Evolutionary conservation across 2,797 vertebrate genomes (phyloP), one percentile per base, ranked within the genome.

Genomic region (Podargus strigoides): DNA sequence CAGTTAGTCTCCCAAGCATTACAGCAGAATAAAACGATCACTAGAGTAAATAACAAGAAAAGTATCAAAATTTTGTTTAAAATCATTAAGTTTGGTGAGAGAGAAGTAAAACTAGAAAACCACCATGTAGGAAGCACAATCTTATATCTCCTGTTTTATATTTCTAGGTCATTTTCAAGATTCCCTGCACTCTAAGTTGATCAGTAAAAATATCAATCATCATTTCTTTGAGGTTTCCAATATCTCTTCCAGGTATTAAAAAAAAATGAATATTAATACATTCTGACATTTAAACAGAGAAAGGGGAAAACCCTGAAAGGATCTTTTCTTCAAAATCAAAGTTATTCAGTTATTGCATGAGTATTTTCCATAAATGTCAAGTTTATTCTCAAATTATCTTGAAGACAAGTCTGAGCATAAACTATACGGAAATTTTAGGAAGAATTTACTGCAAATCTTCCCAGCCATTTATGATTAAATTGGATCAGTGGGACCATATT

Each of bases 321-420:
- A 76, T 93, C 47, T 56, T 22, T 95, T 82, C 87, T 44, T 90
- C 68, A 92, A 89, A 95, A 92, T 79, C 41, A 92, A 67, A 87
- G 85, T 87, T 74, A 77, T 70, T 92, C 53, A 21, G 34, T 82
- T 92, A 42, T 34, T 80, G 30, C 60, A 60, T 85, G 88, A 82
- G 80, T 95, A 87, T 92, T 94, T 95, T 93, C 78, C 74, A 70
- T 76, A 95, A 90, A 90, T 82, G 59, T 90, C 74, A 94, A 67
- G 44, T 80, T 95, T 93, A 82, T 94, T 87, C 37, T 89, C 64
- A 93, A 70, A 86, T 77, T 55, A 72, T 56, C 49, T 85, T 34
- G 22, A 85, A 83, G 52, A 74, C 24, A 79, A 89, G 49, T 39
- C 44, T 83, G 30, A 84, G 19, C 32, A 49, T 75, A 82, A 93